Percentiles rank a stretch among this genome's conserved stretches.
Evolutionary conservation across 2,113 vertebrate genomes (phyloP).

Genomic region (Furnarius figulus): DNA sequence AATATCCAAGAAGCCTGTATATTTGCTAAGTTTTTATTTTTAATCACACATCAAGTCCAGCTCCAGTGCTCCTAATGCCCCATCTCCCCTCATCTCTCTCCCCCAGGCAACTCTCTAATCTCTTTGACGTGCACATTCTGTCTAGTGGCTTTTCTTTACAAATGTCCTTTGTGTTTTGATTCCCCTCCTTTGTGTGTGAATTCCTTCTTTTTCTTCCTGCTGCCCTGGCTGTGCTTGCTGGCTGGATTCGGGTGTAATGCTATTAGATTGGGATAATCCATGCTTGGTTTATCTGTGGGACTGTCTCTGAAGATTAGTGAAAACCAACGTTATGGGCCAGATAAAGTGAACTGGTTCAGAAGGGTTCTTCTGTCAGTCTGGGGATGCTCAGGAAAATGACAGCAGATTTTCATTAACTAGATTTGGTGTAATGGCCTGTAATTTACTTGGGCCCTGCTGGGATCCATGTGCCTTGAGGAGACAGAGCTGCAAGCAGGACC

Average conservation of each 20-base stretch:
- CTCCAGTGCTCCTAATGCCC: background rate
- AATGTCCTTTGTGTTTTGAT: slow-evolving; percentile 59
- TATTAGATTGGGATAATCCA: slow-evolving; percentile 65
- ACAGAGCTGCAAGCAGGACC: background rate
- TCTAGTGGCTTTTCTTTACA: slow-evolving; percentile 49
- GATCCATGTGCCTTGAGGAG: background rate
- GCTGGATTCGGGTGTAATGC: slow-evolving; percentile 48
- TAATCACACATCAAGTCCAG: background rate
- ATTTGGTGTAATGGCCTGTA: background rate
- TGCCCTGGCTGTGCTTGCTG: slow-evolving; percentile 25
- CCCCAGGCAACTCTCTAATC: slow-evolving; percentile 37
- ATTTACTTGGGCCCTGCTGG: background rate
- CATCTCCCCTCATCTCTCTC: slow-evolving; percentile 1
- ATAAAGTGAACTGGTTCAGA: slow-evolving; percentile 19
- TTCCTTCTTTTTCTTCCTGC: slow-evolving; percentile 52
- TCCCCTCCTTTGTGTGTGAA: slow-evolving; percentile 51
- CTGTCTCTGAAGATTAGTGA: slow-evolving; percentile 69
- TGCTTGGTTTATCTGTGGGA: slow-evolving; percentile 56
- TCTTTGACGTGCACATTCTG: slow-evolving; percentile 43
- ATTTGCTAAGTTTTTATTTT: background rate
- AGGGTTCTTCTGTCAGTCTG: slow-evolving; percentile 16
- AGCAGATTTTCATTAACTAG: slow-evolving; percentile 24
- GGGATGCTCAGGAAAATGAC: slow-evolving; percentile 22
- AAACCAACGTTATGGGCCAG: background rate
- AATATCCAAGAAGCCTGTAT: background rate